Conservation (phyloP, 2,113 vertebrate species). For the Isichthys henryi region DNA sequence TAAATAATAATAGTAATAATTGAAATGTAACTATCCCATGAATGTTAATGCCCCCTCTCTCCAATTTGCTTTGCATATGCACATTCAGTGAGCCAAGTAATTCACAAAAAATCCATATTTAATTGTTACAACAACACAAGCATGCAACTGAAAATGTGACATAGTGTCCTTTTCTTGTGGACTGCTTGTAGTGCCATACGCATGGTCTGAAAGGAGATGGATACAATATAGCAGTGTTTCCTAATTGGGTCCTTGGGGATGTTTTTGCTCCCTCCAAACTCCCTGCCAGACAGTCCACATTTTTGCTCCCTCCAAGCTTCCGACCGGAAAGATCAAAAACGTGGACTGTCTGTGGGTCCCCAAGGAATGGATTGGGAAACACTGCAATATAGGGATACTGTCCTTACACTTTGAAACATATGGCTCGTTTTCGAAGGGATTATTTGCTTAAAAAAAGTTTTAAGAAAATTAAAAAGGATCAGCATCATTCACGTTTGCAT, state of each 20-base stretch:
- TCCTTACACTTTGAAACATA: neutral
- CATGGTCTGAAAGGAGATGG: neutral
- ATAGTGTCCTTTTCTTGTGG: neutral
- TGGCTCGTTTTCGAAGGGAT: neutral
- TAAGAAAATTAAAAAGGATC: neutral
- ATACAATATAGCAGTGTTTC: neutral
- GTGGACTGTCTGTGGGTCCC: neutral
- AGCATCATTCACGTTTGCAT: constrained; percentile 5
- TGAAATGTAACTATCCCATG: neutral
- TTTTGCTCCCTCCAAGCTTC: too few species aligned
- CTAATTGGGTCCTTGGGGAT: neutral
- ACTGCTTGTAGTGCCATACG: neutral
- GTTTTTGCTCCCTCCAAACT: neutral
- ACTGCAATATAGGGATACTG: neutral
- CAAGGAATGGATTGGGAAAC: neutral
- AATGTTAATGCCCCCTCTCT: neutral
- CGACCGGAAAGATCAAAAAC: neutral
- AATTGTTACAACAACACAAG: neutral
- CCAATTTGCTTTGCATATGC: neutral
- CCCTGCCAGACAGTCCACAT: too few species aligned
- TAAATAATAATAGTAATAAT: neutral
- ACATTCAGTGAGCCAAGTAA: neutral
- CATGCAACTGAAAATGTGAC: neutral
- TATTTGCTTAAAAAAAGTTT: neutral
- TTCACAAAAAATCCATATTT: neutral